phyloP scores from a whole-genome alignment of 2,797 vertebrate species.

The Scolopax rusticola region DNA sequence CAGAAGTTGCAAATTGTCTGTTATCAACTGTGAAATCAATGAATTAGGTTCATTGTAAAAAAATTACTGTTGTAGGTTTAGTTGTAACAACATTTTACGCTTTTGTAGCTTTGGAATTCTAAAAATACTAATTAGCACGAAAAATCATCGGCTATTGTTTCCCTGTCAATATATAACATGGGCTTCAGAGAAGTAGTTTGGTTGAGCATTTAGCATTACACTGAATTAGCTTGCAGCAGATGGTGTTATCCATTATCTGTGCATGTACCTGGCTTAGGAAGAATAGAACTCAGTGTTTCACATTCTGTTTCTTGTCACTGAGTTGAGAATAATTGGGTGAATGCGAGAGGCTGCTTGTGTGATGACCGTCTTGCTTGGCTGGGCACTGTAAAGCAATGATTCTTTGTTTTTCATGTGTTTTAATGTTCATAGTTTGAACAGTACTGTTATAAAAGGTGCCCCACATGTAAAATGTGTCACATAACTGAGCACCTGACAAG shows the following conservation, averaged over 20 bases:
- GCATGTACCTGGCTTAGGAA: background rate
- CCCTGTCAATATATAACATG: background rate
- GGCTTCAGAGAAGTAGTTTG: background rate
- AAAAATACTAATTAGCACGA: background rate
- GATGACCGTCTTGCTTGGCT: background rate
- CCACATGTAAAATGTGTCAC: background rate
- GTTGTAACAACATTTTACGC: background rate
- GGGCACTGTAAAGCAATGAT: background rate
- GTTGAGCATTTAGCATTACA: background rate
- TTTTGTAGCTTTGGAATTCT: background rate
- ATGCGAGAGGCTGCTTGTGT: background rate
- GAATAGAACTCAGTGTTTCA: background rate
- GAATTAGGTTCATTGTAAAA: background rate
- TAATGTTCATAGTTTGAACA: background rate
- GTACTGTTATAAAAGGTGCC: background rate
- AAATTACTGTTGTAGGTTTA: background rate
- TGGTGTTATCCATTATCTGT: background rate
- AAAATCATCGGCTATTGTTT: background rate
- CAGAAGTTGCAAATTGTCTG: background rate
- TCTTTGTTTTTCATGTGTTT: background rate
- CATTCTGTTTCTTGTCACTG: background rate
- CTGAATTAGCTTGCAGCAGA: background rate
- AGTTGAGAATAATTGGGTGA: background rate
- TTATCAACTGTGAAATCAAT: background rate
- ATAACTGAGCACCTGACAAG: background rate